Evolutionary conservation across 2,888 invertebrate genomes (phyloP).

Genomic region (Pseudococcus longispinus): DNA sequence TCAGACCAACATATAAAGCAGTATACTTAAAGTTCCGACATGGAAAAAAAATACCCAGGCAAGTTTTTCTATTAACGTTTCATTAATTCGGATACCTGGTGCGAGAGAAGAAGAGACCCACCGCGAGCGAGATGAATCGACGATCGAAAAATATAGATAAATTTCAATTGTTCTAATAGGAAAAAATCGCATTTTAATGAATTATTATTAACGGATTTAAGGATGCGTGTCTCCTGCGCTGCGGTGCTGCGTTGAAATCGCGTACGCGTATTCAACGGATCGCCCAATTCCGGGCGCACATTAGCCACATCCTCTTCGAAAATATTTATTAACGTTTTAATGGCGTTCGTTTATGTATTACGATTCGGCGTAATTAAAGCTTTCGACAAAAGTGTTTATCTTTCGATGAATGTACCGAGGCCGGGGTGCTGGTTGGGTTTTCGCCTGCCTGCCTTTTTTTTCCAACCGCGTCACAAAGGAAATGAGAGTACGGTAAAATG

Average conservation of each 20-base stretch:
- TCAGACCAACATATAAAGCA: too few relatives aligned
- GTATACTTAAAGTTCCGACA: not conserved
- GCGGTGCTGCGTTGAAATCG: not conserved
- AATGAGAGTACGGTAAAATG: not conserved
- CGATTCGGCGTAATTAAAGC: not conserved
- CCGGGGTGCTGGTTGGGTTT: not conserved
- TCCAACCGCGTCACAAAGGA: not conserved
- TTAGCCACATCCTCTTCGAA: slow-evolving; percentile 45
- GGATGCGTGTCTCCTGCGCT: slow-evolving; percentile 54
- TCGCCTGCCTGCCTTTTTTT: not conserved
- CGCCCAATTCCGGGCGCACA: slow-evolving; percentile 54
- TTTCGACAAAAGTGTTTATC: slow-evolving; percentile 16
- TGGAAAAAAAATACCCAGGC: not conserved
- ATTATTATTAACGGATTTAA: slow-evolving; percentile 54
- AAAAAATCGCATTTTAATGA: slow-evolving; percentile 54
- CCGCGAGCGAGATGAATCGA: slow-evolving; percentile 17
- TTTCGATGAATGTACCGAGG: not conserved
- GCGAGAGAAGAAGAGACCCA: not conserved
- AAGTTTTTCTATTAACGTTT: slow-evolving; percentile 30
- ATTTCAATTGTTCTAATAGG: slow-evolving; percentile 35
- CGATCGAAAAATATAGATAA: slow-evolving; percentile 26
- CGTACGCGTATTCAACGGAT: slow-evolving; percentile 13
- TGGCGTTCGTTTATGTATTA: slow-evolving; percentile 9
- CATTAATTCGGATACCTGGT: not conserved
- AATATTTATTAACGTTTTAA: slow-evolving; percentile 30